These are phyloP conservation scores for Pseudomyrmex sp. DNA, from an alignment of 1,140 invertebrate species.

Conservation along the genomic window DNA sequence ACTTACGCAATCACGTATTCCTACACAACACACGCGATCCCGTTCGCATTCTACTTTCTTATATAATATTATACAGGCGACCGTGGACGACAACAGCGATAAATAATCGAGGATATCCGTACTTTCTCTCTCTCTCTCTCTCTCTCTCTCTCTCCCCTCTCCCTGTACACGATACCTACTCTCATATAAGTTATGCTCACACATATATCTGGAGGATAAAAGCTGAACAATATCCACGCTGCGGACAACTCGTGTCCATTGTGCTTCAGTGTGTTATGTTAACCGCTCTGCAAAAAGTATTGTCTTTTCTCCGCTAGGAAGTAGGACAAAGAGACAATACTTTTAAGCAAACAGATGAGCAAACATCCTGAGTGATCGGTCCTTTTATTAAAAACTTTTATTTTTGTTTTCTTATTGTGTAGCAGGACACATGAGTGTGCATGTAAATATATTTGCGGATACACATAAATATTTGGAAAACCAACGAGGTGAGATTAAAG, in stretches of 20 bases:
- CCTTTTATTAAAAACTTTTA: background rate
- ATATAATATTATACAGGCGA: constrained; percentile 3
- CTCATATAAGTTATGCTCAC: constrained; percentile 45
- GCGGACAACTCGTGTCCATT: constrained; percentile 42
- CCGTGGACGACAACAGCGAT: constrained; percentile 21
- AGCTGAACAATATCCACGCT: constrained; percentile 52
- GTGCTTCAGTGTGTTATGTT: constrained; percentile 19
- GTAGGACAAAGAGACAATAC: constrained; percentile 6
- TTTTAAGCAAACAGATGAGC: background rate
- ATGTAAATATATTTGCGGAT: too few relatives aligned
- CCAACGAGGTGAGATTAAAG: background rate
- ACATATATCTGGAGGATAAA: constrained; percentile 51
- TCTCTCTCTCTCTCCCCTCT: too few relatives aligned
- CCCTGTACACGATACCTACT: constrained; percentile 39
- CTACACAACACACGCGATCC: background rate
- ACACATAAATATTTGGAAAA: too few relatives aligned
- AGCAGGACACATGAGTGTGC: too few relatives aligned
- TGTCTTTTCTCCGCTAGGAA: background rate
- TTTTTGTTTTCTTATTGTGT: background rate
- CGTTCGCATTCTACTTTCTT: constrained; percentile 45
- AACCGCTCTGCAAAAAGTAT: constrained; percentile 1
- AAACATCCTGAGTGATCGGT: constrained; percentile 5
- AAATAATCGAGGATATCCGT: constrained; percentile 51
- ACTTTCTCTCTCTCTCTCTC: too few relatives aligned
- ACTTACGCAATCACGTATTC: constrained; percentile 23